These are phyloP conservation scores for Dinomys branickii DNA, from an alignment of 2,113 vertebrate species.

Conservation along the genomic window DNA sequence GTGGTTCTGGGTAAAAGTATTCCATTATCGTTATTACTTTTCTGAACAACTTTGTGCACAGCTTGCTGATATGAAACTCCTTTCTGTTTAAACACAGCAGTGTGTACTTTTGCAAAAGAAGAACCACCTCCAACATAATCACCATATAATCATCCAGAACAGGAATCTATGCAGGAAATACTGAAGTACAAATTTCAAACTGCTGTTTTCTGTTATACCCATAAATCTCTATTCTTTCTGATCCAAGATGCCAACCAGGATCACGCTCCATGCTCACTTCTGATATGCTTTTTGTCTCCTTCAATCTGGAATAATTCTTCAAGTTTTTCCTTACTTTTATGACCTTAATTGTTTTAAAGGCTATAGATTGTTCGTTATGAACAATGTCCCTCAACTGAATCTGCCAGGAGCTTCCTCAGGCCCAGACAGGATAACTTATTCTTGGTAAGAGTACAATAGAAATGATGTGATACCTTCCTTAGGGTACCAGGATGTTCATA, in stretches of 20 bases:
- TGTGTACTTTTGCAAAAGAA: neutral
- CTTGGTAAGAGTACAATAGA: neutral
- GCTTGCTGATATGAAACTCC: neutral
- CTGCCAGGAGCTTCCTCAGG: neutral
- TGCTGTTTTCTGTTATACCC: neutral
- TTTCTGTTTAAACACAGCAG: neutral
- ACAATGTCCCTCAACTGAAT: neutral
- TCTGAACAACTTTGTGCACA: neutral
- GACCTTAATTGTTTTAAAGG: neutral
- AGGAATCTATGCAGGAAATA: no score
- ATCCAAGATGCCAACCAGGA: neutral
- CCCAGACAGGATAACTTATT: neutral
- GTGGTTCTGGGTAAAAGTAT: neutral
- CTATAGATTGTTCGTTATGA: neutral
- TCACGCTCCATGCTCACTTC: neutral
- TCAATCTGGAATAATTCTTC: neutral
- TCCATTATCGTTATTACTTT: neutral
- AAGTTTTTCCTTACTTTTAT: neutral
- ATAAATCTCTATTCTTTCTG: neutral
- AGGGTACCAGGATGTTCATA: neutral
- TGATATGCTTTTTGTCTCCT: neutral
- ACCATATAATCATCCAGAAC: neutral
- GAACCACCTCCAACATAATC: neutral
- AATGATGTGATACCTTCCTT: neutral
- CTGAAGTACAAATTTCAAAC: no score